Percentiles rank a stretch among this genome's conserved stretches.
phyloP scores from a whole-genome alignment of 2,113 vertebrate species.

The Thymallus thymallus region DNA sequence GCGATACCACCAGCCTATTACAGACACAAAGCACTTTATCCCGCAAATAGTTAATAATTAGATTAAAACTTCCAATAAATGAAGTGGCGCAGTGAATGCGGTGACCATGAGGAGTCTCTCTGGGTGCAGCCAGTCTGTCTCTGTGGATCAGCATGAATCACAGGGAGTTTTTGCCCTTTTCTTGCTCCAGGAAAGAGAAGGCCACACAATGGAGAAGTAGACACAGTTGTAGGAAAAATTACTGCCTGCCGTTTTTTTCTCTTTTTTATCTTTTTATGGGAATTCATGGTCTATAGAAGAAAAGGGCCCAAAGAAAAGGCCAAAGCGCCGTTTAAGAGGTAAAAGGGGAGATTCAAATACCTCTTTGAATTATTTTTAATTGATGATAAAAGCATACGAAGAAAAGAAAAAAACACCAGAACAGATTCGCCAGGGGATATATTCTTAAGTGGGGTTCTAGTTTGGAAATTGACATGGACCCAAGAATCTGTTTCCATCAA shows the following conservation, averaged over 20 bases:
- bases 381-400: slow-evolving; percentile 74
- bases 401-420: slow-evolving; percentile 73
- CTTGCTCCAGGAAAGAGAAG: slow-evolving; percentile 61
- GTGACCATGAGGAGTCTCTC: slow-evolving; percentile 5
- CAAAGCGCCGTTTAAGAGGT: slow-evolving; percentile 45
- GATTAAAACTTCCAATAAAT: slow-evolving; percentile 99
- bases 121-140: too few species aligned
- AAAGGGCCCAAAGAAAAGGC: slow-evolving; percentile 29
- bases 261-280: slow-evolving; percentile 71
- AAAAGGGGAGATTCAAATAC: slow-evolving; percentile 73
- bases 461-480: too few species aligned
- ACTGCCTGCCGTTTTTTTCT: slow-evolving; percentile 79
- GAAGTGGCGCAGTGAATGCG: slow-evolving; percentile 71
- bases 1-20: slow-evolving; percentile 32
- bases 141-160: neutral
- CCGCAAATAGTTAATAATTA: slow-evolving; percentile 94
- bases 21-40: slow-evolving; percentile 61
- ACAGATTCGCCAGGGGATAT: slow-evolving; percentile 65
- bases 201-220: slow-evolving; percentile 74
- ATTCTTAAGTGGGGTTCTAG: too few species aligned
- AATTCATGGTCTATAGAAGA: slow-evolving; percentile 36
- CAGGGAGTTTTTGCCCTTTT: slow-evolving; percentile 60
- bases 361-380: slow-evolving; percentile 62
- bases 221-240: slow-evolving; percentile 86
- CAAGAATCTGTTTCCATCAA: too few species aligned